phyloP scores from a whole-genome alignment of 2,797 vertebrate species.

The Neosilurus hyrtlii region DNA sequence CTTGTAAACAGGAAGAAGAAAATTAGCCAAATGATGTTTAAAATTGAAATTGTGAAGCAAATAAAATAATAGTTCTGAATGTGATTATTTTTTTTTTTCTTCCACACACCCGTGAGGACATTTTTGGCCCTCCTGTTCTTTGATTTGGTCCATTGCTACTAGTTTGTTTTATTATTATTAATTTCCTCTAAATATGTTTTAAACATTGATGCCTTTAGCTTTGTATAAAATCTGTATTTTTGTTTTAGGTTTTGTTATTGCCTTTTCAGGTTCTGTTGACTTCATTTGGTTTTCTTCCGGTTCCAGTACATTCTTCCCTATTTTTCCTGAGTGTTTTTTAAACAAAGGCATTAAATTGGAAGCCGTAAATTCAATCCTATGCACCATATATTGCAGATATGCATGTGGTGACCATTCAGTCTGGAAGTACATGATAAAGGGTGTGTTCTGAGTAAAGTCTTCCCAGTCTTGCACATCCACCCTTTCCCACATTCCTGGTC shows the following conservation, averaged over 20 bases:
- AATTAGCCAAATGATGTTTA: not conserved
- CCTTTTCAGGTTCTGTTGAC: not conserved
- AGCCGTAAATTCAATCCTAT: conserved; percentile 32
- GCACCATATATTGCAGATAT: conserved; percentile 29
- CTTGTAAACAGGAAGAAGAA: not conserved
- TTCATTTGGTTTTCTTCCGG: not conserved
- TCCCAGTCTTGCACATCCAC: conserved; percentile 14
- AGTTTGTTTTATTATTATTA: not conserved
- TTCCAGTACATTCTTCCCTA: not conserved
- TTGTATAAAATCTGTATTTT: not conserved
- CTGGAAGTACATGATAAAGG: conserved; percentile 13
- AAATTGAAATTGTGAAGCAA: not conserved
- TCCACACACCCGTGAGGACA: not conserved
- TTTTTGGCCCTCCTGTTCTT: not conserved
- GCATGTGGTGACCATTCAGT: conserved; percentile 44
- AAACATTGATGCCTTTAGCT: not conserved
- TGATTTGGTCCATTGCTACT: not conserved
- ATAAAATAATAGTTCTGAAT: not conserved
- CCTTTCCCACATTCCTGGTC: conserved; percentile 37
- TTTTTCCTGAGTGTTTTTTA: not conserved
- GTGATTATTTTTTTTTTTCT: not conserved
- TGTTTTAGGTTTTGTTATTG: not conserved
- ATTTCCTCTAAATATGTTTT: not conserved
- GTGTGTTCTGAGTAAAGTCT: conserved; percentile 25
- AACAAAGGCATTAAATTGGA: conserved; percentile 35